Conservation (phyloP, 1,140 invertebrate genomes). For the Drosophila lowei region DNA sequence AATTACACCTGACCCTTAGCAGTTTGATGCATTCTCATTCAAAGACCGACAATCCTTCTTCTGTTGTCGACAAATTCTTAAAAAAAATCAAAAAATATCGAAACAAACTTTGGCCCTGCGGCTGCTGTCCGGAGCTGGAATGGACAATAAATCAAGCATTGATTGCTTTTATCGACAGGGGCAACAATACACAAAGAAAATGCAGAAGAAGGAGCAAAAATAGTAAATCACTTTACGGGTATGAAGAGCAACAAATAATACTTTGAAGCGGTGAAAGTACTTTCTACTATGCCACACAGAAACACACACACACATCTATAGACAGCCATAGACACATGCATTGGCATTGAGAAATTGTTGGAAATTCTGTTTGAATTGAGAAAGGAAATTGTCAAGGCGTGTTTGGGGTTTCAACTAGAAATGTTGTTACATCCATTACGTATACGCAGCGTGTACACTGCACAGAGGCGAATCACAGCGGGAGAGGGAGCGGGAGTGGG, state of each 20-base stretch:
- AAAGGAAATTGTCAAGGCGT: slow-evolving; percentile 45
- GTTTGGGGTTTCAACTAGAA: slow-evolving; percentile 23
- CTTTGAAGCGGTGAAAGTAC: slow-evolving; percentile 22
- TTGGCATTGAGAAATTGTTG: slow-evolving; percentile 48
- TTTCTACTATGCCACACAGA: not conserved
- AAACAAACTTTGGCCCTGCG: slow-evolving; percentile 7
- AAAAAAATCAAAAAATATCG: not conserved
- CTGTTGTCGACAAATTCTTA: slow-evolving; percentile 26
- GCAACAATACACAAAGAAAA: slow-evolving; percentile 25
- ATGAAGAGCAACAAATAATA: slow-evolving; percentile 46
- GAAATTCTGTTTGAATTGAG: slow-evolving; percentile 18
- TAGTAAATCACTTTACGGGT: slow-evolving; percentile 47
- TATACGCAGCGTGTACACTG: slow-evolving; percentile 51
- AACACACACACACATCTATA: too few relatives aligned
- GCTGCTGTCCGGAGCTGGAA: slow-evolving; percentile 22
- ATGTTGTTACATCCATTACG: slow-evolving; percentile 46
- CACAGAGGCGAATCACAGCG: slow-evolving; percentile 4
- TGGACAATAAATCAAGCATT: slow-evolving; percentile 56
- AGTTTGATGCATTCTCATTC: slow-evolving; percentile 4
- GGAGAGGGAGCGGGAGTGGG: not conserved
- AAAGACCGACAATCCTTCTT: not conserved
- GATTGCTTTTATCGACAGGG: slow-evolving; percentile 58
- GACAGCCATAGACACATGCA: slow-evolving; percentile 1
- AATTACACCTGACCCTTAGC: too few relatives aligned
- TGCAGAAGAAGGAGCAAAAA: slow-evolving; percentile 4